Percentiles rank a stretch among this genome's conserved stretches.
phyloP scores from a whole-genome alignment of 1,140 invertebrate genomes.

The Orchestia grillus region DNA sequence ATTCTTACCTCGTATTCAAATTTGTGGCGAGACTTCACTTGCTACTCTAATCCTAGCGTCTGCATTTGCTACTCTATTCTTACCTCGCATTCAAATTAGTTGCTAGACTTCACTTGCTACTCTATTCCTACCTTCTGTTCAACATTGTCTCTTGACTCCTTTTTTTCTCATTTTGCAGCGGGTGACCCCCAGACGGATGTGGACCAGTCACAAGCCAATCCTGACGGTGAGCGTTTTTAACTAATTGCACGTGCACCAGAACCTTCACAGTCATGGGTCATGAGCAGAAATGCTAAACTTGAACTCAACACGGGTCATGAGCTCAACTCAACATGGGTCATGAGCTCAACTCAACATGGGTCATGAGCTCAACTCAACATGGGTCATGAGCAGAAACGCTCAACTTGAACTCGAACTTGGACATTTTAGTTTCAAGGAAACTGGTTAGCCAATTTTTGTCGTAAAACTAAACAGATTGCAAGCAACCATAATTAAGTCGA shows the following conservation, averaged over 20 bases:
- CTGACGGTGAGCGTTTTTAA: not conserved
- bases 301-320: no score
- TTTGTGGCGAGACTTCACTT: not conserved
- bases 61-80: not conserved
- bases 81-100: not conserved
- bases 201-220: conserved; percentile 28
- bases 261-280: not conserved
- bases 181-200: not conserved
- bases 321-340: no score
- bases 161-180: not conserved
- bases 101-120: not conserved
- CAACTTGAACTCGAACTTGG: no score
- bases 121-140: not conserved
- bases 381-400: no score
- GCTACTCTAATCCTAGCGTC: not conserved
- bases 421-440: no score
- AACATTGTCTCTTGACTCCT: not conserved
- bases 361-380: no score
- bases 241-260: not conserved
- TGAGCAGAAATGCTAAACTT: no score
- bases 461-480: no score
- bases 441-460: no score
- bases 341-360: no score
- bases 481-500: no score
- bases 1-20: not conserved